Percentiles rank a stretch among this genome's conserved stretches.
Conservation (phyloP, 2,888 invertebrate species). For the Stenolophus ochropezus region DNA sequence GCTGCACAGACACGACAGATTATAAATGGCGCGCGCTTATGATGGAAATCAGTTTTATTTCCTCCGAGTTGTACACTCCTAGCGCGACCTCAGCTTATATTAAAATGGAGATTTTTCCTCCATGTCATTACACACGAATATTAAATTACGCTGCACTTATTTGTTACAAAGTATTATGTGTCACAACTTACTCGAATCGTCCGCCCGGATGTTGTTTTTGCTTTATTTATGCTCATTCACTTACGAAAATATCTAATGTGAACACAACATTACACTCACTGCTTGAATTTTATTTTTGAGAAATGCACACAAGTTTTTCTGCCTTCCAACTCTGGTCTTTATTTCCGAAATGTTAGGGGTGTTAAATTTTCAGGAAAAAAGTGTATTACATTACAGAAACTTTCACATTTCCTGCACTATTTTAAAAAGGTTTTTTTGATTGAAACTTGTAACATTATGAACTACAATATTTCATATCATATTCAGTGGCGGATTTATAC, state of each 20-base stretch:
- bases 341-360: background rate
- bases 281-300: background rate
- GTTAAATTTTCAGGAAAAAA: too few species aligned
- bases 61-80: slow-evolving; percentile 5
- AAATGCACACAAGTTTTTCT: background rate
- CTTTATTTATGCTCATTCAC: slow-evolving; percentile 31
- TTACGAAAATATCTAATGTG: slow-evolving; percentile 2
- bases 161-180: slow-evolving; percentile 51
- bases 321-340: background rate
- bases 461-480: too few species aligned
- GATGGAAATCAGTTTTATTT: slow-evolving; percentile 58
- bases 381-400: too few species aligned
- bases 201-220: background rate
- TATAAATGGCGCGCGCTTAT: slow-evolving; percentile 55
- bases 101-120: slow-evolving; percentile 55
- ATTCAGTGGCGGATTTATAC: too few species aligned
- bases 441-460: too few species aligned
- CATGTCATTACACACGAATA: slow-evolving; percentile 55
- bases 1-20: slow-evolving; percentile 38
- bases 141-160: slow-evolving; percentile 52
- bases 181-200: slow-evolving; percentile 31
- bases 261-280: background rate
- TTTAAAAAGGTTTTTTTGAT: too few species aligned
- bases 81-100: slow-evolving; percentile 38
- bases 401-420: too few species aligned